Evolutionary conservation across 2,888 invertebrate species (phyloP), one percentile per base, ranked within the genome.

Genomic region (Drosophila acutilabella): DNA sequence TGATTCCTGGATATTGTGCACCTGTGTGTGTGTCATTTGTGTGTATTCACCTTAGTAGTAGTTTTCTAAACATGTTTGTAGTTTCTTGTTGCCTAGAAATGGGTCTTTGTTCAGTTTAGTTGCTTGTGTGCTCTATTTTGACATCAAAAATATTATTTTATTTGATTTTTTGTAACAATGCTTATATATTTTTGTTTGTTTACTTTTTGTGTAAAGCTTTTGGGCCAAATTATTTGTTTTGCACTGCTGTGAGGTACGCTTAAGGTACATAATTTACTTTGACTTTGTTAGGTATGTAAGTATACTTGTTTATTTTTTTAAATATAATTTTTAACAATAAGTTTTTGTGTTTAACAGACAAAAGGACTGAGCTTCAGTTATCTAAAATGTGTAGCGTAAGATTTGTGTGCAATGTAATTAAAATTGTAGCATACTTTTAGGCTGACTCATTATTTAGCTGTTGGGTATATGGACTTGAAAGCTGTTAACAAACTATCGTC

Each of bases 41-140:
- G 11, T 40, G 54, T 36, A 69, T 80, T 71, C 54, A 76, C 85
- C 85, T 85, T 85, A 85, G 85, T 85, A 85, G 85, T 87, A 85
- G 89, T 88, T 88, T 86, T 83, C 75, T 74, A 70, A 71, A 66
- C 80, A 50, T 14, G 51, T 38, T 42, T 33, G 16, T n/a, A 33
- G 20, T 41, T 52, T 51, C 23, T n/a, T 18, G 26, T 66, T 45
- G 33, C 64, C 42, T 48, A 64, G 18, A 16, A 10, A 14, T 42
- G 48, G 57, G 42, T 8, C 30, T 10, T 41, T 10, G 40, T 41
- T 26, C 30, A 18, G 38, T 70, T 10, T 41, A 10, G 18, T 41
- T 54, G 42, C 14, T 13, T 66, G 23, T 59, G 71, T 66, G 16
- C 33, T 41, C 23, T 36, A 16, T 23, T 42, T 10, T 33, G 38